Evolutionary conservation across 2,888 invertebrate species (phyloP), one percentile per base, ranked within the genome.

Genomic region (Branchipolynoe longqiensis): DNA sequence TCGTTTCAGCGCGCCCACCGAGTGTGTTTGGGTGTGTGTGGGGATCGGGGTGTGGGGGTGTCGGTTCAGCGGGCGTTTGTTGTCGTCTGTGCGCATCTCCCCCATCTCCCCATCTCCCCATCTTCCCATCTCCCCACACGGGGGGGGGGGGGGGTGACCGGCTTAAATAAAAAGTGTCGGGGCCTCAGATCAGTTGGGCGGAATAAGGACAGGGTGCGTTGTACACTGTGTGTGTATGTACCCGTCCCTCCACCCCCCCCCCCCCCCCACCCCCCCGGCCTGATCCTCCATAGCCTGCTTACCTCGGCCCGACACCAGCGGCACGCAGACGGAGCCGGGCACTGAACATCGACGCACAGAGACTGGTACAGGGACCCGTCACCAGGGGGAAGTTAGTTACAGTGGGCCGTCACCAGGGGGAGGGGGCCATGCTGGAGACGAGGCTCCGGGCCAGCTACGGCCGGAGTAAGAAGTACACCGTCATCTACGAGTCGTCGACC

Each of bases 41-140:
- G n/a, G n/a, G 25, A 28, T 12, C 62, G 8, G 8, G 48, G 18
- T 62, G 62, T 62, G 25, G 62, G 62, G 56, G 62, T 12, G 69
- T 69, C 38, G 69, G 33, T 69, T 69, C 69, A 69, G 69, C 69
- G 33, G 69, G 2, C 4, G 36, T 69, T 38, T 69, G 69, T 69
- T 69, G 69, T 36, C 25, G 69, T 62, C n/a, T n/a, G n/a, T n/a
- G n/a, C n/a, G n/a, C n/a, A 31, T 38, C 69, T 38, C 69, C 31
- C 28, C 56, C 62, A 62, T 62, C 62, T 28, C 62, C 31, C 25
- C 62, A 62, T 62, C 62, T 31, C 62, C n/a, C n/a, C n/a, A n/a
- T n/a, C n/a, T n/a, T n/a, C n/a, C n/a, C n/a, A n/a, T n/a, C n/a
- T n/a, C n/a, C n/a, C n/a, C 8, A 48, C 18, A 8, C 48, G 48